Percentiles rank a stretch among this genome's conserved stretches.
These are phyloP conservation scores for Phthorimaea operculella DNA, from an alignment of 1,140 invertebrate species.

Conservation along the genomic window DNA sequence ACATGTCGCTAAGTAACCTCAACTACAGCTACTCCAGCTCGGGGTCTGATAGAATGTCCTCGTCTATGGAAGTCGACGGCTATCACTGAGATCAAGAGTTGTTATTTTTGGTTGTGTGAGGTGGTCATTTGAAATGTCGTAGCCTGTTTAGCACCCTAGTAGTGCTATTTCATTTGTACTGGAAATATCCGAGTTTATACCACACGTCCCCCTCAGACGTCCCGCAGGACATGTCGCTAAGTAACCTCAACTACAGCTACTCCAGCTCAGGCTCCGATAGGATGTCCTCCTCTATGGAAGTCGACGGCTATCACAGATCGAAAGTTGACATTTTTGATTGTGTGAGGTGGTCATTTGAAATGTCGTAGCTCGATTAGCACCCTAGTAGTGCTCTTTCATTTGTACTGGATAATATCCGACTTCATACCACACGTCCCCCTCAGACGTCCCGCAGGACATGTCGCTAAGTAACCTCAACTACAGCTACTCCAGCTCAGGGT, in stretches of 20 bases:
- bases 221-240: slow-evolving; percentile 59
- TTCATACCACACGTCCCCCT: slow-evolving; percentile 35
- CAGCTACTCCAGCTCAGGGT: slow-evolving; percentile 20
- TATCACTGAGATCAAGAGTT: slow-evolving; percentile 34
- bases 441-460: slow-evolving; percentile 57
- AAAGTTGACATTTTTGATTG: neutral
- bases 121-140: neutral
- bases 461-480: slow-evolving; percentile 50
- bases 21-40: slow-evolving; percentile 28
- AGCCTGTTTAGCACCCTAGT: too few species aligned
- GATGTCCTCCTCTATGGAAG: slow-evolving; percentile 40
- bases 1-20: slow-evolving; percentile 56
- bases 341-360: neutral
- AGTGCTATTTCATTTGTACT: too few species aligned
- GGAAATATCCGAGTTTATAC: too few species aligned
- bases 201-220: slow-evolving; percentile 38
- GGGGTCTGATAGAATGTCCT: slow-evolving; percentile 35
- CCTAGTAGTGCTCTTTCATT: too few species aligned
- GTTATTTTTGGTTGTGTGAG: neutral
- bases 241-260: slow-evolving; percentile 37
- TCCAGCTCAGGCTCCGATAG: slow-evolving; percentile 15
- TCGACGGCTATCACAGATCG: slow-evolving; percentile 43
- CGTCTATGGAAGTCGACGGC: slow-evolving; percentile 42
- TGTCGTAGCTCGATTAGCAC: neutral
- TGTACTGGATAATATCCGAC: too few species aligned